Evolutionary conservation across 1,140 invertebrate genomes (phyloP), one percentile per base, ranked within the genome.

Genomic region (Metaphire vulgaris): DNA sequence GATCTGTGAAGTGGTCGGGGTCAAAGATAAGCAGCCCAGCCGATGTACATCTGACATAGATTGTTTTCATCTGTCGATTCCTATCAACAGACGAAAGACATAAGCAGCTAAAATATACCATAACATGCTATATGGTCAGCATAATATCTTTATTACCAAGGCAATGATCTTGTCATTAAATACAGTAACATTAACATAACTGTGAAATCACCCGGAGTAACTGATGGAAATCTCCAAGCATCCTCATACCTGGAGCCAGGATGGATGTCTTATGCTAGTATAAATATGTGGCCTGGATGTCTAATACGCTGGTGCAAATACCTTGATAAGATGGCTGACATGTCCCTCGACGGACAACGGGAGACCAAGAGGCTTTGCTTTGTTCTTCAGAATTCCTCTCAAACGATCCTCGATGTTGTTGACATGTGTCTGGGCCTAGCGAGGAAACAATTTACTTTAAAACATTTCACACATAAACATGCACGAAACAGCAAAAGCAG

Each of bases 11-110:
- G n/a, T n/a, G n/a, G n/a, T n/a, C n/a, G n/a, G n/a, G 16, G 33
- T 86, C 79, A 96, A 79, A 96, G 85, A 83, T 91, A 95, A 12
- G 94, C 88, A 67, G 92, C 92, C 97, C 97, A 99, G 14, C 97
- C 97, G 77, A 93, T 89, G 83, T 95, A 99, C 97, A 99, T 99
- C 86, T 92, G 91, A 81, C 93, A 93, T 0, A 99, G 88, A 86
- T 97, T 97, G 78, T 92, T 90, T 72, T 93, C 85, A 84, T 90
- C 92, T 1, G 92, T 97, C 1, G 97, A 95, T 88, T 98, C 95
- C 33, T 91, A 78, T 30, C 74, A 80, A 80, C 34, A 74, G 78
- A 78, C 34, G 56, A 33, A 78, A 28, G 56, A n/a, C 21, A 33
- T 74, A 21, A 30, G 34, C 41, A 72, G 71, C 26, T 74, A 32